A percentile compares a stretch with the other conserved stretches of the same genome.
phyloP scores from a whole-genome alignment of 1,140 invertebrate species.

The Anagrus nilaparvatae region DNA sequence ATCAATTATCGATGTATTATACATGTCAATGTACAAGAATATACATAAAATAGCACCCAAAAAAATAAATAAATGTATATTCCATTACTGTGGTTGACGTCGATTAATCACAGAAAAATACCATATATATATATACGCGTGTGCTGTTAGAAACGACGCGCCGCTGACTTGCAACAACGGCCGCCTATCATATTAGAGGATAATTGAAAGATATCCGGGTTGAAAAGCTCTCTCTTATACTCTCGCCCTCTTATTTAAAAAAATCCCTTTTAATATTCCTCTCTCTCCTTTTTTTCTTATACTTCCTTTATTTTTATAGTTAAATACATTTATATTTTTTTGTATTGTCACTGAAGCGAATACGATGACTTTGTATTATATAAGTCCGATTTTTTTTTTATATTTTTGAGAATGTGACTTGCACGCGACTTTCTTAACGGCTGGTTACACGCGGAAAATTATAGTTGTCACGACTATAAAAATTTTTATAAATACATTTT shows the following conservation, averaged over 20 bases:
- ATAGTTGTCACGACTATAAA: conserved; percentile 1
- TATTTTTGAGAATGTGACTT: no score
- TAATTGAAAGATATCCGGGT: conserved; percentile 43
- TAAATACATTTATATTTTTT: conserved; percentile 21
- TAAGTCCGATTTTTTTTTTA: no score
- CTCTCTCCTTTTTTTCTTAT: conserved; percentile 9
- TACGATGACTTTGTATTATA: no score
- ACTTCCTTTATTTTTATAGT: conserved; percentile 12
- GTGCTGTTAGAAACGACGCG: conserved; percentile 36
- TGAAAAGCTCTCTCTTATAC: conserved; percentile 35
- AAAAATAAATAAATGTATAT: no score
- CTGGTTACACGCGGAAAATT: conserved; percentile 13
- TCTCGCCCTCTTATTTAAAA: conserved; percentile 23
- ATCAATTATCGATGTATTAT: no score
- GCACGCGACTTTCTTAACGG: conserved; percentile 24
- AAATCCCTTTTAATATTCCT: conserved; percentile 14
- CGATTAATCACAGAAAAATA: conserved; percentile 33
- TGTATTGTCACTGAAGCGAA: conserved; percentile 37
- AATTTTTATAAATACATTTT: no score
- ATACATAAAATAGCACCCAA: no score
- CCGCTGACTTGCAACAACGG: conserved; percentile 38
- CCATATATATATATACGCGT: conserved; percentile 19
- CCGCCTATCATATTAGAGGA: conserved; percentile 39
- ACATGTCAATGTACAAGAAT: no score
- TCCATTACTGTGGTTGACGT: conserved; percentile 40